Conservation (phyloP, 2,888 invertebrate species). For the Sesamia inferens region DNA sequence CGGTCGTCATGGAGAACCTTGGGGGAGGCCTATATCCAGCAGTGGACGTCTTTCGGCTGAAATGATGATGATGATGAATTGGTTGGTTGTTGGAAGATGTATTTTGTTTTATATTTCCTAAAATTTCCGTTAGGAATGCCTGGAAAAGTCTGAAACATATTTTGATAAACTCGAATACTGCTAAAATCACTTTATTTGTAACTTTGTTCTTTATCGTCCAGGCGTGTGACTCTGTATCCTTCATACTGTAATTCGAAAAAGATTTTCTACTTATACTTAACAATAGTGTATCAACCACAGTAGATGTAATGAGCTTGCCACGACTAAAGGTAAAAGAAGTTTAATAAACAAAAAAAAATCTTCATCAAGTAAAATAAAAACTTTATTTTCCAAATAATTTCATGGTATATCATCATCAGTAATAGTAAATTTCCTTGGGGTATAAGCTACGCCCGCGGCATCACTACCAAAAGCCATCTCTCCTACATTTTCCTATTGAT, state of each 20-base stretch:
- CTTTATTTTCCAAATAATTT: background rate
- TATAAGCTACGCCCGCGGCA: background rate
- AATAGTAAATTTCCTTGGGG: background rate
- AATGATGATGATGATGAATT: no score
- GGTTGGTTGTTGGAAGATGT: background rate
- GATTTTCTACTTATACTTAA: background rate
- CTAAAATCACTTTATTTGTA: background rate
- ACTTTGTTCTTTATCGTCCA: background rate
- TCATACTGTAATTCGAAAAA: background rate
- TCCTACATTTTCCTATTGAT: conserved; percentile 43
- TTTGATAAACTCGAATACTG: background rate
- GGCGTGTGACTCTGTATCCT: background rate
- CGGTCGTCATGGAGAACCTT: no score
- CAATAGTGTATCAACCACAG: no score
- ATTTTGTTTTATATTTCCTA: background rate
- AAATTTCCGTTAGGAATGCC: background rate
- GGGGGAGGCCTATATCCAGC: no score
- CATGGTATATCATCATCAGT: background rate
- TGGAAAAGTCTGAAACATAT: background rate
- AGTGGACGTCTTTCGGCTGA: no score
- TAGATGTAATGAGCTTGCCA: background rate
- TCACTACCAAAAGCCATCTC: conserved; percentile 12
- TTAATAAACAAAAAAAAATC: background rate
- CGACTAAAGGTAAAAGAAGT: background rate
- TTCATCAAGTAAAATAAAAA: background rate